Percentiles rank a stretch among this genome's conserved stretches.
These are phyloP conservation scores for Passerina amoena DNA, from an alignment of 2,113 vertebrate genomes.

Conservation along the genomic window DNA sequence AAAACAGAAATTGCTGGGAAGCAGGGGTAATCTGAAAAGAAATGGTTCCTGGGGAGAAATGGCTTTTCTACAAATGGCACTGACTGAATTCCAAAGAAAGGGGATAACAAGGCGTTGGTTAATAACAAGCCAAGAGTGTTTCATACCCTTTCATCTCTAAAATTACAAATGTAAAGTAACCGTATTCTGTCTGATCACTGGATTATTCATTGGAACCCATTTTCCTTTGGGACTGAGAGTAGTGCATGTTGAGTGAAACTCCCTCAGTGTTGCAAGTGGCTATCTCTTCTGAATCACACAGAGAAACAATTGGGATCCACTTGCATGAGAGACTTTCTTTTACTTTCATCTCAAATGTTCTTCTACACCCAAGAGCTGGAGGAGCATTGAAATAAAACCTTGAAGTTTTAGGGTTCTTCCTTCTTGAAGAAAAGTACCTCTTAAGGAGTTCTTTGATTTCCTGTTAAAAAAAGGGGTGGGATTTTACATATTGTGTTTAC, in stretches of 20 bases:
- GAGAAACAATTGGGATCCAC: neutral
- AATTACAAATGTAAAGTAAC: conserved; percentile 14
- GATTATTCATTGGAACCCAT: neutral
- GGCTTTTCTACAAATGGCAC: conserved; percentile 19
- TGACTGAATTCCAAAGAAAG: conserved; percentile 35
- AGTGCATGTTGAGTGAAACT: neutral
- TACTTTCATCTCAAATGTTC: neutral
- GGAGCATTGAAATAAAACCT: neutral
- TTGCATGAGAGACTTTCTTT: neutral
- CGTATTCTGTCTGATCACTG: neutral
- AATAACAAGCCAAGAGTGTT: conserved; percentile 12
- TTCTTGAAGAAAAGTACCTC: neutral
- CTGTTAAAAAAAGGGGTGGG: neutral
- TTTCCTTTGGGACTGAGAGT: neutral
- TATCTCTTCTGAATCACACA: neutral
- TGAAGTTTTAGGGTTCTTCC: neutral
- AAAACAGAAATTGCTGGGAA: conserved; percentile 63
- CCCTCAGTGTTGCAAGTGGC: neutral
- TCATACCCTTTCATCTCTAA: conserved; percentile 8
- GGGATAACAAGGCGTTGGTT: conserved; percentile 28
- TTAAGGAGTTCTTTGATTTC: neutral
- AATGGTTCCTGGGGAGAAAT: conserved; percentile 29
- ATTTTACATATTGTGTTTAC: neutral
- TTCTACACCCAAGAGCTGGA: neutral
- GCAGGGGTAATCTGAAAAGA: neutral